Base-by-base conservation (phyloP, 2,797 vertebrate genomes). In the Aldrovandia affinis region DNA sequence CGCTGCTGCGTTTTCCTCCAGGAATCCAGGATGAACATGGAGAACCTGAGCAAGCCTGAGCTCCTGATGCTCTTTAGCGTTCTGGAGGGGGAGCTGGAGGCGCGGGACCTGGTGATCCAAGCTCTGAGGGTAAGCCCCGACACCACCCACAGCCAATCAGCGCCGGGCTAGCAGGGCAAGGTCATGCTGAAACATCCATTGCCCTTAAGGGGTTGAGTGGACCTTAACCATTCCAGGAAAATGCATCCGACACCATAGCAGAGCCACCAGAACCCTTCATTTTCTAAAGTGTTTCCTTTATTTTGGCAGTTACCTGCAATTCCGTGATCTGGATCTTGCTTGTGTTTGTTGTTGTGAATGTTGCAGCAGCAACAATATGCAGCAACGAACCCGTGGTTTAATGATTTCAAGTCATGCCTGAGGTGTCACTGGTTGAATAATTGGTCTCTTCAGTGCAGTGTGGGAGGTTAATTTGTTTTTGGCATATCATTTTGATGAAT, bases 1-100 rank as follows among this genome's bases (percentile, higher is more conserved):
- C 0, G 70, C 70, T 10, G 0, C n/a, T 44, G 52, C 90, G 36
- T 82, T 52, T 89, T 87, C 80, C 88, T 92, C 82, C 86, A 97
- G 97, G 93, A 94, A 93, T 95, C 96, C 96, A 98, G 93, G 93
- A 99, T 99, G 98, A 97, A 99, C 95, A 96, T 99, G 93, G 98
- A 99, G 95, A 98, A 97, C 91, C 97, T 99, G 89, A 99, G 97
- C 95, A 97, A 97, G 91, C 95, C 96, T 81, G 98, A 99, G 92
- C 96, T 99, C 86, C 94, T 99, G 90, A 99, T 97, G 25, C 96
- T 99, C 77, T 97, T 99, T 83, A 99, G 98, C 93, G 96, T 99
- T 89, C 93, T 99, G 88, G 98, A 99, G 92, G 98, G 98, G 87
- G 98, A 99, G 87, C 94, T 99, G 57, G 98, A 99, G 94, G 98